Base-by-base conservation (phyloP, 2,888 invertebrate genomes). In the Trissolcus japonicus region DNA sequence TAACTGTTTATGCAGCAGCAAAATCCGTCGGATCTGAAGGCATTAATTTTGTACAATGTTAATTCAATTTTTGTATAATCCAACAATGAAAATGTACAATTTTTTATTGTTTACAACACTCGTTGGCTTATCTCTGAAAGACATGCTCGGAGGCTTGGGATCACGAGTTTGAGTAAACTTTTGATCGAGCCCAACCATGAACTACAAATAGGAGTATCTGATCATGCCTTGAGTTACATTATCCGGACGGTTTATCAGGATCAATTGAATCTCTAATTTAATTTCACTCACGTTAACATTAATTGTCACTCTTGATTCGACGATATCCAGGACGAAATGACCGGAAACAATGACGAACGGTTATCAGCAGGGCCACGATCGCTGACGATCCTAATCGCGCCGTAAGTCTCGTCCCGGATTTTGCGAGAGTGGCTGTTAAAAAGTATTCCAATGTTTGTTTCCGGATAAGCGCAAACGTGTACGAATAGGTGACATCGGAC, bases 401-500 rank as follows among this genome's bases (percentile, higher is more conserved):
- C n/a, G n/a, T n/a, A n/a, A n/a, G n/a, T 25, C 63, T 50, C 53
- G 40, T 62, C 57, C 57, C 51, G 57, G 71, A 72, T 72, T 63
- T 55, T 14, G 41, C 55, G 29, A 6, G 55, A 41, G 56, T 43
- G 35, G 16, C 43, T 41, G 60, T 59, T 21, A 48, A 73, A 73
- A 73, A 66, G 41, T 66, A 55, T 60, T 56, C 29, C 56, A 73
- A 51, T 61, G 73, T 66, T n/a, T 61, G 66, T 73, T 73, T 73
- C 73, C 61, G 73, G 61, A 73, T 73, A 73, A 65, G 43, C 57
- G 60, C 59, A 41, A 63, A 56, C 63, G 60, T 54, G 56, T 69
- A 65, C 71, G 66, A 61, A 60, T 61, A 55, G 72, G 51, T 73
- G 73, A 67, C 73, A 78, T 68, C 73, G 62, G 68, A 57, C 67